These are phyloP conservation scores for Leguminivora glycinivorella DNA, from an alignment of 1,140 invertebrate species.

Conservation along the genomic window DNA sequence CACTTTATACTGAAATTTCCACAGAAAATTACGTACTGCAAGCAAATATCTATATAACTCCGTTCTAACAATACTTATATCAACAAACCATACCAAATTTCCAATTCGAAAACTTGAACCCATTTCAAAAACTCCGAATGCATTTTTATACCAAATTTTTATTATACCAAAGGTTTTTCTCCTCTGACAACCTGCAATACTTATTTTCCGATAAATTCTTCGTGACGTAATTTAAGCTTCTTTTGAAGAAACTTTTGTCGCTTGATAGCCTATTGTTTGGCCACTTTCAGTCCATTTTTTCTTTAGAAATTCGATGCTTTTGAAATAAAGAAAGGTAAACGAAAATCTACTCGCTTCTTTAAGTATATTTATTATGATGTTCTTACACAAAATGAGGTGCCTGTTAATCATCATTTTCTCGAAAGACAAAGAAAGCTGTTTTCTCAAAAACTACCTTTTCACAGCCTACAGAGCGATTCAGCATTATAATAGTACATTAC, in stretches of 20 bases:
- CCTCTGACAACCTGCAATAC: neutral
- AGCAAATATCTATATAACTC: too few species aligned
- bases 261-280: slow-evolving; percentile 14
- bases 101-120: neutral
- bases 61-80: neutral
- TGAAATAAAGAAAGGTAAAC: neutral
- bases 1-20: too few species aligned
- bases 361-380: neutral
- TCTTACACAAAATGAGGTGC: neutral
- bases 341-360: neutral
- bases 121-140: neutral
- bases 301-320: slow-evolving; percentile 2
- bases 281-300: slow-evolving; percentile 7
- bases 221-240: slow-evolving; percentile 8
- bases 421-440: neutral
- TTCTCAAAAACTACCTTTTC: too few species aligned
- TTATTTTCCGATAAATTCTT: slow-evolving; percentile 2
- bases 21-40: too few species aligned
- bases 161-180: neutral
- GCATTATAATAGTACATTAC: too few species aligned
- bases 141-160: neutral
- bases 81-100: neutral
- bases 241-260: slow-evolving; percentile 14
- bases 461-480: too few species aligned
- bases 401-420: neutral